Base-by-base conservation (phyloP, 1,140 invertebrate genomes). In the Plectrocnemia conspersa region DNA sequence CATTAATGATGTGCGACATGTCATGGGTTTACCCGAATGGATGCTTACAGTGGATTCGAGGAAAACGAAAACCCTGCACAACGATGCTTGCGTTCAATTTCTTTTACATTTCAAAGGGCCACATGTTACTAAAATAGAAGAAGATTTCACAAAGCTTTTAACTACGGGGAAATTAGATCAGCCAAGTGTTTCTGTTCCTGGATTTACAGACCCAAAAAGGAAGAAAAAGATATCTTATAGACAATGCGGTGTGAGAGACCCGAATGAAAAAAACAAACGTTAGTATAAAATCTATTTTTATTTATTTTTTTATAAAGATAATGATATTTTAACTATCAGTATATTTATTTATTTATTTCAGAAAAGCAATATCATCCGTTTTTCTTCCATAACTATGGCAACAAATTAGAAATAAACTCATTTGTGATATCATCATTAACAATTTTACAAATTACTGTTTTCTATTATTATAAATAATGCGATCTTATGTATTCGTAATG, bases 1-100 rank as follows among this genome's bases (percentile, higher is more conserved):
- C 72, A 79, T 96, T 56, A 82, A 87, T 56, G 88, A 92, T 59
- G 77, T 93, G 1, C 78, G 90, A 36, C 73, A 81, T 52, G 82
- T 93, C 1, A 82, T 95, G 81, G 89, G 88, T 2, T 82, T 91
- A 32, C 90, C 91, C 0, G 84, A 89, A 64, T 95, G 91, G 92
- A 89, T 93, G 79, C 65, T 95, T 33, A 85, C 86, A 4, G 84
- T 91, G 7, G 91, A 95, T 72, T 82, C 81, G 25, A 77, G 91
- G 10, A 83, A 85, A 65, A 91, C 89, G 0, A 85, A 84, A 64
- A 75, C 78, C 21, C 75, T 94, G 36, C 83, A 91, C 59, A 78
- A 82, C 58, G 85, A 86, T 38, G 77, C 83, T 49, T 96, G 92
- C 65, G 78, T 94, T n/a, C 91, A 94, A 70, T 79, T 95, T 62